Percentiles rank a stretch among this genome's conserved stretches.
Conservation (phyloP, 2,888 invertebrate genomes). For the Schizaphis graminum region DNA sequence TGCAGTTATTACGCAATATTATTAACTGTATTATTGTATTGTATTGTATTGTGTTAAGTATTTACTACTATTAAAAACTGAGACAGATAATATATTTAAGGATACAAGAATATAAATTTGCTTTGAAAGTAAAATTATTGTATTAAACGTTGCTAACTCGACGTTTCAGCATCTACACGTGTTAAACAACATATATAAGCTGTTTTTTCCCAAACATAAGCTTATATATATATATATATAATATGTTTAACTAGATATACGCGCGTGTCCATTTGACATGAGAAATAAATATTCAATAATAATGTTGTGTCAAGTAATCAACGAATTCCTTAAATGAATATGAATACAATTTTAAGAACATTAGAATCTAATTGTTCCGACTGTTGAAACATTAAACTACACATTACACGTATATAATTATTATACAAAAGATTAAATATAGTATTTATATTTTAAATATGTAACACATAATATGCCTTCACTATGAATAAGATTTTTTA, state of each 20-base stretch:
- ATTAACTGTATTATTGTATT: too few relatives aligned
- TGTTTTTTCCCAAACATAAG: constrained; percentile 13
- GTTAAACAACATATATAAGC: neutral
- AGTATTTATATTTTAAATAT: neutral
- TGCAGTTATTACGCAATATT: neutral
- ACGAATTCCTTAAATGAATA: constrained; percentile 22
- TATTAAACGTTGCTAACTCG: constrained; percentile 19
- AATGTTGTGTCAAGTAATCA: neutral
- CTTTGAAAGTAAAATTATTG: neutral
- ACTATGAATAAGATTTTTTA: neutral
- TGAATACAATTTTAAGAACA: constrained; percentile 13
- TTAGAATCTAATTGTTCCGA: constrained; percentile 7
- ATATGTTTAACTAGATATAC: neutral
- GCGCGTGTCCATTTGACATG: neutral
- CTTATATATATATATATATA: constrained; percentile 10
- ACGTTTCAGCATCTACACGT: constrained; percentile 33
- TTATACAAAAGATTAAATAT: neutral
- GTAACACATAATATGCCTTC: neutral
- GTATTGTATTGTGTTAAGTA: neutral
- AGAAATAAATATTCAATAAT: neutral
- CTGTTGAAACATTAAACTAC: neutral
- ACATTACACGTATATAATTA: neutral
- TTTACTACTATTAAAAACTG: neutral
- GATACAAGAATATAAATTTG: neutral
- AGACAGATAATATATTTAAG: neutral